Base-by-base conservation (phyloP, 2,797 vertebrate genomes). In the Crocodylus rhombifer region DNA sequence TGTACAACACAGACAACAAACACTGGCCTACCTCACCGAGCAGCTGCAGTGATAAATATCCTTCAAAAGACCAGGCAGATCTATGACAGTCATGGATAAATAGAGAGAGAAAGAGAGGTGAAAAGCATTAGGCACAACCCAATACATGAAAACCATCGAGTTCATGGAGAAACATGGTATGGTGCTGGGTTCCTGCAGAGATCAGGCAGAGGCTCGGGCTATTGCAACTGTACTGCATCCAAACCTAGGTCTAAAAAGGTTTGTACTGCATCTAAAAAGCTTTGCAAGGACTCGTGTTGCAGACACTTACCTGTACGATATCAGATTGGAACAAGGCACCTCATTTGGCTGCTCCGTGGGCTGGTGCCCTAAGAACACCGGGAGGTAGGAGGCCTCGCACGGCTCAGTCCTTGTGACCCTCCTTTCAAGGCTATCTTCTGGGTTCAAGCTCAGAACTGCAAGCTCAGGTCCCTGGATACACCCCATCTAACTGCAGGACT, bases 221-320 rank as follows among this genome's bases (percentile, higher is more conserved):
- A 3, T 42, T 76, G 75, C 82, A 69, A 71, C 78, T 4, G 57
- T 6, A 64, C 91, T 90, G 78, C 75, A 84, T 80, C 65, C 36
- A 80, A 92, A 57, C 3, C n/a, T 51, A 33, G 15, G 84, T 94
- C 73, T 30, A 30, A 30, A 30, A 30, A 30, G 30, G 30, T 30
- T 30, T 30, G 30, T 30, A 30, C 94, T 87, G 88, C 74, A 71
- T 91, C 87, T 92, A 86, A 91, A 95, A 96, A 90, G 92, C 64
- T 16, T 23, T 63, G 30, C 61, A 33, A 88, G 89, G 78, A 56
- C 78, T 78, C 78, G 62, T 62, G 85, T n/a, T 30, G n/a, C 76
- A 92, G 84, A 92, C 87, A 88, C 36, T 80, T 12, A 28, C 75
- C 12, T 0, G 1, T 1, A 2, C 73, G 36, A 14, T 28, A 77